Evolutionary conservation across 2,797 vertebrate genomes (phyloP), one percentile per base, ranked within the genome.

Genomic region (Halcyon chelicuti): DNA sequence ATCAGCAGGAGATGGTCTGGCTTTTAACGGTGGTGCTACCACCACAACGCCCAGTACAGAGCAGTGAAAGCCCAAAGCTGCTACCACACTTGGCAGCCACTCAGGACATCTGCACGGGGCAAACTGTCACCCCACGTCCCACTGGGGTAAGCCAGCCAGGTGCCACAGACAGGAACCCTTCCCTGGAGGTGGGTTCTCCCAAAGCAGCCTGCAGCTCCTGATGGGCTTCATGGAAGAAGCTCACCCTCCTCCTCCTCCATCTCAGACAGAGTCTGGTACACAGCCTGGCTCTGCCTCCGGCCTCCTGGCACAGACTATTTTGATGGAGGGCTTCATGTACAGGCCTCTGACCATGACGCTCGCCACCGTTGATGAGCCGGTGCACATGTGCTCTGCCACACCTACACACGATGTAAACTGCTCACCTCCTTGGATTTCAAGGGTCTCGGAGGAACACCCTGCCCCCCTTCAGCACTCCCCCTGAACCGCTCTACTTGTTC

Each of bases 281-380:
- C 1, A 4, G 65, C 42, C 47, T 55, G 44, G 60, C 14, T 55
- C 37, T 73, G n/a, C 42, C 72, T 62, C 42, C 33, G 25, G 46
- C 8, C 47, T 33, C 31, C 62, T 22, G 52, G 58, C 58, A 44
- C 0, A 1, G n/a, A 29, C 19, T 22, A 6, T 40, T 72, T 57
- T 39, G 35, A 16, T 1, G 9, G 37, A 40, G 11, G 21, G 10
- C 42, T 60, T 76, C 20, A 26, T 0, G 0, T 20, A 54, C 4
- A 1, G 44, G 28, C 29, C 39, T 74, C 31, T 18, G 20, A 35
- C 19, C 1, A 0, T 12, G 39, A 17, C 5, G 1, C 33, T 26
- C 6, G 0, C 52, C 14, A 5, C 2, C 0, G 2, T 13, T 11
- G 35, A 25, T 22, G 25, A 33, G n/a, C 65, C 21, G 40, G 15